Evolutionary conservation across 2,113 vertebrate genomes (phyloP).

Genomic region (Trematocara variabile): DNA sequence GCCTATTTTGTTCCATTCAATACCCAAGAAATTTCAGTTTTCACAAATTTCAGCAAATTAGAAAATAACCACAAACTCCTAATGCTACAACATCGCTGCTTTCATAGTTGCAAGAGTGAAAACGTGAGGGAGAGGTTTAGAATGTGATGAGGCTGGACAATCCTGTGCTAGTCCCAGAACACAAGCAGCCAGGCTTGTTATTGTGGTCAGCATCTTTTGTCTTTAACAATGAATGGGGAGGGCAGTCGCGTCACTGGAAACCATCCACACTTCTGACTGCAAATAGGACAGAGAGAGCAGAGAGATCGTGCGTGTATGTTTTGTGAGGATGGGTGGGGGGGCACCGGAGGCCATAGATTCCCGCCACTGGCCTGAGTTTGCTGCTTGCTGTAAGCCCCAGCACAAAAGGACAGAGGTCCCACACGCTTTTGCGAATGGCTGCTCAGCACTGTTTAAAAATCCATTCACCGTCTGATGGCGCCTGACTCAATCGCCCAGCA

Average conservation of each 20-base stretch:
- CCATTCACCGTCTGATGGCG: conserved; percentile 45
- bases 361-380: conserved; percentile 64
- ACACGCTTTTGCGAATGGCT: conserved; percentile 47
- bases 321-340: neutral
- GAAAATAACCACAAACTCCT: neutral
- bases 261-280: conserved; percentile 45
- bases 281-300: neutral
- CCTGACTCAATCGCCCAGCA: conserved; percentile 31
- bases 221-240: conserved; percentile 73
- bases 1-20: neutral
- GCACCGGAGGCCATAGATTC: conserved; percentile 59
- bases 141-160: conserved; percentile 83
- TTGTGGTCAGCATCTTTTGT: conserved; percentile 78
- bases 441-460: conserved; percentile 66
- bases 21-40: neutral
- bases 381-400: conserved; percentile 69
- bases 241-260: conserved; percentile 62
- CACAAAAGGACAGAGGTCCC: conserved; percentile 72
- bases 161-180: conserved; percentile 37
- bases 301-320: neutral
- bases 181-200: conserved; percentile 66
- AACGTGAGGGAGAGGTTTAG: conserved; percentile 28
- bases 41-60: neutral
- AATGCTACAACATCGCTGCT: conserved; percentile 13
- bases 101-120: conserved; percentile 19